Evolutionary conservation across 2,113 vertebrate species (phyloP), one percentile per base, ranked within the genome.

Genomic region (Periophthalmus modestus): DNA sequence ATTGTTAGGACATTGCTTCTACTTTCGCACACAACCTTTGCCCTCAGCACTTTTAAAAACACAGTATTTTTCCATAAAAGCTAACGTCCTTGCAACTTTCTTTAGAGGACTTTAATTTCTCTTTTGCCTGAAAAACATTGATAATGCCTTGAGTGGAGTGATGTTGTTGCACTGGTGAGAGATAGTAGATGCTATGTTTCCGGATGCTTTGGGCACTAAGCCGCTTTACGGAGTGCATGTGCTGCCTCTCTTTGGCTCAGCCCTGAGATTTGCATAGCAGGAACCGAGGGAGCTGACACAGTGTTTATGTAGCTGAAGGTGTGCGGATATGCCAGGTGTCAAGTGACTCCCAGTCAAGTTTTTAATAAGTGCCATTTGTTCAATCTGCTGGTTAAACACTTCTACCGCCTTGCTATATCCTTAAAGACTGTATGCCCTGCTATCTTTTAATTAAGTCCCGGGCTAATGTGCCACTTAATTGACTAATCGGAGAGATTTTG

Each of bases 381-480:
- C 91, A 90, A 88, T 92, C 91, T 90, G 81, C 91, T 93, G 89
- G 94, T 94, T 92, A 94, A 94, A 94, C 92, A 94, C 84, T 88
- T 89, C 75, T 48, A 71, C 81, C 78, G 78, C 83, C 84, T 84
- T 89, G 86, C 78, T 84, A 86, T 92, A 87, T 89, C 88, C 92
- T 93, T 92, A 89, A 94, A 93, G 89, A 92, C 87, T 83, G 82
- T 54, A 82, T 83, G 85, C 80, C 86, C 82, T 69, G 73, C 85
- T 93, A 93, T 93, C 92, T 94, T 94, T 93, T 94, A 94, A 94
- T 94, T 93, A 94, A 93, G 89, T 92, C 91, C 86, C 71, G 55
- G 88, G 88, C 92, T 94, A 94, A 94, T 94, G 90, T 94, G 91
- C 89, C 90, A 90, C 90, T 92, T 94, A 94, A 94, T 93, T 93